Evolutionary conservation across 1,140 invertebrate genomes (phyloP), one percentile per base, ranked within the genome.

Genomic region (Heliconius eleuchia): DNA sequence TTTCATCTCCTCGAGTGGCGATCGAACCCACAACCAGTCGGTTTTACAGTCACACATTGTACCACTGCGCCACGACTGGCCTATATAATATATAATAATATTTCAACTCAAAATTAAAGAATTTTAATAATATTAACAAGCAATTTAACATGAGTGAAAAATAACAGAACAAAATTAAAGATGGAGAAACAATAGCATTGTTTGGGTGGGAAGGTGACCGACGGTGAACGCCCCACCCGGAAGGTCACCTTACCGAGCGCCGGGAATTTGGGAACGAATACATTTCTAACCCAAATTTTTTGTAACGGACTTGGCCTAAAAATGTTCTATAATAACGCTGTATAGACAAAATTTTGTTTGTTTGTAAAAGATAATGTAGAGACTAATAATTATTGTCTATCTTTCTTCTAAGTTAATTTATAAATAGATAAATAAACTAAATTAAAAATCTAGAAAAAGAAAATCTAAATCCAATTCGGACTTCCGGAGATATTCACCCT

Each of bases 181-280:
- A 76, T 80, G 74, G 70, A 76, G 75, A 70, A 88, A 85, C 84
- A 84, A 84, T 82, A 78, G 83, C 81, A 86, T 84, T 87, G 84
- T 86, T 82, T 79, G 73, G 74, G 85, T 74, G 80, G 78, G 80
- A 83, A 92, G 90, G 90, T 93, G 89, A 93, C 90, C 87, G 60
- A 66, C 60, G 91, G 89, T 90, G 85, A 93, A 90, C 86, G 89
- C 80, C 82, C 87, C 88, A 90, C 89, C 89, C 87, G 89, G 89
- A 90, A 93, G 89, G 91, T 93, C 83, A 93, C 90, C 91, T 90
- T 87, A 85, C 80, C 74, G 71, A 72, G 82, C 83, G 83, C 84
- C 73, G 85, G 83, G 81, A 87, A 82, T 89, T 88, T 84, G 86
- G 85, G 85, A 86, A 60, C 84, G 86, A 86, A 60, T 46, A 73